These are phyloP conservation scores for Stenchaetothrips biformis DNA, from an alignment of 2,888 invertebrate species.

Conservation along the genomic window DNA sequence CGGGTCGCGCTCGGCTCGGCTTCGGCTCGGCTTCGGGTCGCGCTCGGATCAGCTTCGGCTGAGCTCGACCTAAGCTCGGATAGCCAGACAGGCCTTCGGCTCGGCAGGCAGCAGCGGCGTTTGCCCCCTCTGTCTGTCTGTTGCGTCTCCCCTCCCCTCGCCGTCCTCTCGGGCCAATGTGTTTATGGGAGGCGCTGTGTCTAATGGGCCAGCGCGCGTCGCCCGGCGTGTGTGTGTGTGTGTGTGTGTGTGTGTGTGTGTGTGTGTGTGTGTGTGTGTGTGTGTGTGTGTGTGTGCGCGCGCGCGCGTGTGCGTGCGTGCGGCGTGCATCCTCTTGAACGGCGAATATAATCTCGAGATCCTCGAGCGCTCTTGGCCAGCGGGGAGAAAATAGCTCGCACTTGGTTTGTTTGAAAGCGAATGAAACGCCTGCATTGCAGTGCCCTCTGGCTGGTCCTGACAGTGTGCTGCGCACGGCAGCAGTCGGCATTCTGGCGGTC, in stretches of 20 bases:
- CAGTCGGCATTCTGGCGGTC: no score
- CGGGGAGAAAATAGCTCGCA: background rate
- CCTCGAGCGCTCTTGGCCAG: background rate
- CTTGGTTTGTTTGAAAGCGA: background rate
- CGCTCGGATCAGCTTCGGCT: conserved; percentile 1
- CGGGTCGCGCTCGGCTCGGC: background rate
- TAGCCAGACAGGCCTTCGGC: no score
- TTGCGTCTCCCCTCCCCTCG: background rate
- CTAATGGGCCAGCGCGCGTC: conserved; percentile 7
- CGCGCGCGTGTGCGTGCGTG: background rate
- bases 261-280: background rate
- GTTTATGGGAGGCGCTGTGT: conserved; percentile 22
- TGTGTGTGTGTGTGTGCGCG: background rate
- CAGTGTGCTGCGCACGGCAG: no score
- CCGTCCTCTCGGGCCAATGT: background rate
- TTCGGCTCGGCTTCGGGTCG: background rate
- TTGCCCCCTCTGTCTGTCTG: background rate
- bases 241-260: no score
- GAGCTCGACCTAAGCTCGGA: background rate
- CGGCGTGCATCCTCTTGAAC: background rate
- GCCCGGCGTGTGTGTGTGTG: background rate
- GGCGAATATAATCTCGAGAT: background rate
- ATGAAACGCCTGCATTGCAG: background rate
- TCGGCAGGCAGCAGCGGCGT: background rate
- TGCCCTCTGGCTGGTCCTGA: no score